phyloP scores from a whole-genome alignment of 2,797 vertebrate genomes.

The Uromys caudimaculatus region DNA sequence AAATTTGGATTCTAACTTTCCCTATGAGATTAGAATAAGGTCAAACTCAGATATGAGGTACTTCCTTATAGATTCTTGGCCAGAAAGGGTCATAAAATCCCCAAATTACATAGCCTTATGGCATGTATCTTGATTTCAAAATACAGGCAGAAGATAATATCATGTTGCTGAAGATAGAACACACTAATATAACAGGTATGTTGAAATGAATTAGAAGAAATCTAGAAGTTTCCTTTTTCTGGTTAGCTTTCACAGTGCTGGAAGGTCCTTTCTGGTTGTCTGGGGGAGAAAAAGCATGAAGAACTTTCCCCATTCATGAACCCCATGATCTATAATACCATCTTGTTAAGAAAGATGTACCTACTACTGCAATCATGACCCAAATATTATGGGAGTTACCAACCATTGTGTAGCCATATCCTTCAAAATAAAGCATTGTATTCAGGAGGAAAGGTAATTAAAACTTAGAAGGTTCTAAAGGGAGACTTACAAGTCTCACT shows the following conservation, averaged over 20 bases:
- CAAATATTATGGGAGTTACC: not conserved
- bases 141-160: not conserved
- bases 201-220: not conserved
- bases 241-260: not conserved
- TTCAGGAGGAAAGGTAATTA: not conserved
- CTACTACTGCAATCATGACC: not conserved
- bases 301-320: not conserved
- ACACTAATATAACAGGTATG: not conserved
- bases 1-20: not conserved
- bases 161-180: not conserved
- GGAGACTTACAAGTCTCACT: not conserved
- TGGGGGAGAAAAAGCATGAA: not conserved
- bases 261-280: not conserved
- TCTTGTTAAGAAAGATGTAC: not conserved
- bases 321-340: not conserved
- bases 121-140: not conserved
- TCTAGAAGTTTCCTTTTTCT: not conserved
- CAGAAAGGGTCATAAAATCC: not conserved
- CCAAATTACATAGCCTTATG: not conserved
- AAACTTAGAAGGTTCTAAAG: not conserved
- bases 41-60: not conserved
- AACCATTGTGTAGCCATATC: not conserved
- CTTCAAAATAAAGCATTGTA: not conserved
- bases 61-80: not conserved
- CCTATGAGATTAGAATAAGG: not conserved